Evolutionary conservation across 2,113 vertebrate species (phyloP).

Genomic region (Ornithorhynchus anatinus): DNA sequence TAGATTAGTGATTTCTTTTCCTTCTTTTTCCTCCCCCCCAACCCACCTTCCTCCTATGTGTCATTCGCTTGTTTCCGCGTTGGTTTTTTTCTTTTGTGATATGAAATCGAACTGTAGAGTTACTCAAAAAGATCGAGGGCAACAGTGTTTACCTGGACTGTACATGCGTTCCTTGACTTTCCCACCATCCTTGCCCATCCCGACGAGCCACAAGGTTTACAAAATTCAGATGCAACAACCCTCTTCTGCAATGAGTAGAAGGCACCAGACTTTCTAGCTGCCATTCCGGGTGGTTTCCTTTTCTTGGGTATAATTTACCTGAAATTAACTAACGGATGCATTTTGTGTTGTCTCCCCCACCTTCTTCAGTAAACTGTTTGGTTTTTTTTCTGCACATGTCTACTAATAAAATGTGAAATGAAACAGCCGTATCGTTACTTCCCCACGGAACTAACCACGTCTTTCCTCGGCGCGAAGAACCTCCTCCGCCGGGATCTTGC

Average conservation of each 20-base stretch:
- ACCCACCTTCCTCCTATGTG: too few relatives aligned
- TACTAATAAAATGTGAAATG: constrained; percentile 84
- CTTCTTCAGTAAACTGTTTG: constrained; percentile 76
- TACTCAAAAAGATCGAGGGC: constrained; percentile 56
- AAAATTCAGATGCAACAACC: constrained; percentile 71
- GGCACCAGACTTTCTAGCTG: constrained; percentile 68
- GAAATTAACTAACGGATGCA: constrained; percentile 69
- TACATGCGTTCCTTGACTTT: constrained; percentile 32
- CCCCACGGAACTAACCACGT: constrained; percentile 10
- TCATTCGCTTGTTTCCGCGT: too few relatives aligned
- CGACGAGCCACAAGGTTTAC: constrained; percentile 65
- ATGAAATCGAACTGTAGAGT: not conserved
- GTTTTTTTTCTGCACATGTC: constrained; percentile 80
- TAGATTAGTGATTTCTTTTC: too few relatives aligned
- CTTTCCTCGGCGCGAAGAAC: not conserved
- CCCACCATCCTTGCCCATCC: constrained; percentile 13
- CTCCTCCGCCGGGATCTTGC: too few relatives aligned
- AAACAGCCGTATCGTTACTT: constrained; percentile 60
- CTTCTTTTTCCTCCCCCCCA: too few relatives aligned
- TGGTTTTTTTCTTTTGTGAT: constrained; percentile 34
- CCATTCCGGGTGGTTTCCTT: constrained; percentile 55
- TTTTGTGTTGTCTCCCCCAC: constrained; percentile 74
- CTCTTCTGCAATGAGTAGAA: constrained; percentile 75
- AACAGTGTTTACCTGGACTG: constrained; percentile 52
- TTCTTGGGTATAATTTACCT: constrained; percentile 72